phyloP scores from a whole-genome alignment of 2,797 vertebrate species.

The Menidia menidia region DNA sequence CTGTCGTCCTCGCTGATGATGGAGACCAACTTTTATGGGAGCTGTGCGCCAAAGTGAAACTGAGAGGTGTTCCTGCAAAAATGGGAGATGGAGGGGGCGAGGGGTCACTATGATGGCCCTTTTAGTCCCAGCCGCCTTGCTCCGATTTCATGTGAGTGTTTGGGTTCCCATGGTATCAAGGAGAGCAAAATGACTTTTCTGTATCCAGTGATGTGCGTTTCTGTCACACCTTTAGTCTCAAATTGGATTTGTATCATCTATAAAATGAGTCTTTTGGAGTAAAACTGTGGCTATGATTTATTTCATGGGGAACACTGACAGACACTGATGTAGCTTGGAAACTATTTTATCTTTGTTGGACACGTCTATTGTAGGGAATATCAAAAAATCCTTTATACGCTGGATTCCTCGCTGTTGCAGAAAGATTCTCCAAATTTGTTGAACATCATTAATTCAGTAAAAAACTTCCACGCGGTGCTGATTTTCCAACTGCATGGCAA shows the following conservation, averaged over 20 bases:
- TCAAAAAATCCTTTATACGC: not conserved
- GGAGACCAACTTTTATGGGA: conserved; percentile 71
- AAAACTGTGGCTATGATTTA: conserved; percentile 4
- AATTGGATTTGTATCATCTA: conserved; percentile 39
- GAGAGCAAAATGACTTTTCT: conserved; percentile 65
- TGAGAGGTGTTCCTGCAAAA: conserved; percentile 68
- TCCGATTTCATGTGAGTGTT: conserved; percentile 71
- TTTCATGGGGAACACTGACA: conserved; percentile 15
- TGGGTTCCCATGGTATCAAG: conserved; percentile 62
- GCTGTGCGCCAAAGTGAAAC: conserved; percentile 69
- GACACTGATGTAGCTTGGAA: conserved; percentile 7
- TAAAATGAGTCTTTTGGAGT: not conserved
- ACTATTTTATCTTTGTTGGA: not conserved
- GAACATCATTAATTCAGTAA: not conserved
- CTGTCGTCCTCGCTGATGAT: conserved; percentile 75
- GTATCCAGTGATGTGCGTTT: conserved; percentile 36
- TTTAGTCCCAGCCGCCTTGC: conserved; percentile 71
- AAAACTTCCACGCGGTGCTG: not conserved
- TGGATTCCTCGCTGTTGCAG: not conserved
- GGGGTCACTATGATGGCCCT: conserved; percentile 56
- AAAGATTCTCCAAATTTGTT: not conserved
- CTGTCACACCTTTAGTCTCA: conserved; percentile 36
- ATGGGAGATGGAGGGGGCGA: conserved; percentile 53
- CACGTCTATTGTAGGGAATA: not conserved
- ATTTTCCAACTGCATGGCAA: conserved; percentile 10